phyloP scores from a whole-genome alignment of 2,888 invertebrate species.

The Aromia moschata region DNA sequence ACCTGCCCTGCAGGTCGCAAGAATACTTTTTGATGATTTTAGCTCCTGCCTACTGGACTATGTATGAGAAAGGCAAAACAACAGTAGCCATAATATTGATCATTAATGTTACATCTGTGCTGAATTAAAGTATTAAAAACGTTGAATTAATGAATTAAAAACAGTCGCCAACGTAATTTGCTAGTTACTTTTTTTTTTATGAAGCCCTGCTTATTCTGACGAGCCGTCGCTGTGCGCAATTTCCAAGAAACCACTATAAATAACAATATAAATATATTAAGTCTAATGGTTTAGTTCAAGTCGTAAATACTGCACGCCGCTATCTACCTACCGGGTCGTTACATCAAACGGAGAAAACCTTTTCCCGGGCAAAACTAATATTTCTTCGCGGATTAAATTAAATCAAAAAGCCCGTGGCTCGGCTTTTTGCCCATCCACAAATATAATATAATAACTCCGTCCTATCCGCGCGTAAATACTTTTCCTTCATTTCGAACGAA shows the following conservation, averaged over 20 bases:
- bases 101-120: too few species aligned
- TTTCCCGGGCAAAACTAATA: conserved; percentile 53
- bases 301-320: conserved; percentile 56
- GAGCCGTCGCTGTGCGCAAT: conserved; percentile 52
- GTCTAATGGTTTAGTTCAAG: conserved; percentile 58
- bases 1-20: too few species aligned
- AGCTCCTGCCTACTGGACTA: too few species aligned
- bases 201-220: too few species aligned
- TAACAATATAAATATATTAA: conserved; percentile 62
- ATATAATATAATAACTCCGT: conserved; percentile 59
- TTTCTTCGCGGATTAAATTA: conserved; percentile 63
- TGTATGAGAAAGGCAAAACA: too few species aligned
- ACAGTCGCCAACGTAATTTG: too few species aligned
- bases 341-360: conserved; percentile 33
- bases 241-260: conserved; percentile 58
- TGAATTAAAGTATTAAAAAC: too few species aligned
- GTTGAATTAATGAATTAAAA: too few species aligned
- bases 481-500: conserved; percentile 61
- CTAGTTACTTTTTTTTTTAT: too few species aligned
- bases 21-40: too few species aligned
- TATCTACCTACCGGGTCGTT: conserved; percentile 37
- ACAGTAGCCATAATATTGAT: too few species aligned
- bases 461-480: conserved; percentile 58
- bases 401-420: conserved; percentile 60
- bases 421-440: conserved; percentile 54